phyloP scores from a whole-genome alignment of 1,140 invertebrate genomes.

The Heliconius hewitsoni region DNA sequence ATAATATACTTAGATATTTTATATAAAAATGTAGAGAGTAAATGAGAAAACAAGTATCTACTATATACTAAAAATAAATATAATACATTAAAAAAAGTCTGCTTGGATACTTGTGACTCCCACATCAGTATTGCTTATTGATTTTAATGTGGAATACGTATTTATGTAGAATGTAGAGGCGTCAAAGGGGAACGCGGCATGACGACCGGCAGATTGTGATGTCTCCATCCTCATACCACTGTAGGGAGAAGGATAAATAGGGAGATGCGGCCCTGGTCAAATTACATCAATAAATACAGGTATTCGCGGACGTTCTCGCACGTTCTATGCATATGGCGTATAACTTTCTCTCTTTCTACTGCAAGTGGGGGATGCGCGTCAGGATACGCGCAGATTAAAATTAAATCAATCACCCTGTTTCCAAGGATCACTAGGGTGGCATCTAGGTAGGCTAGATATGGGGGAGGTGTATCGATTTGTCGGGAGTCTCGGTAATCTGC shows the following conservation, averaged over 20 bases:
- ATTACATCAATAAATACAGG: constrained; percentile 19
- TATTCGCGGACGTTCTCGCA: neutral
- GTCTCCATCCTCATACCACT: constrained; percentile 13
- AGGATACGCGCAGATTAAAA: constrained; percentile 19
- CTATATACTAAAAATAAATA: too few relatives aligned
- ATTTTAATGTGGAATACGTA: neutral
- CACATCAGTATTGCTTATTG: neutral
- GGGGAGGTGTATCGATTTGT: constrained; percentile 27
- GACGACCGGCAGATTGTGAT: neutral
- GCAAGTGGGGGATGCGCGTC: constrained; percentile 6
- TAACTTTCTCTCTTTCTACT: constrained; percentile 15
- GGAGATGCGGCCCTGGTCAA: neutral
- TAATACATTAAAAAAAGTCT: neutral
- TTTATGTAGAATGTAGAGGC: neutral
- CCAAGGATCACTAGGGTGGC: neutral
- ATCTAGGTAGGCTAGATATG: neutral
- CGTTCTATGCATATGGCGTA: constrained; percentile 17
- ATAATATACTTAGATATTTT: too few relatives aligned
- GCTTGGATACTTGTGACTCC: neutral
- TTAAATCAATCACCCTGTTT: constrained; percentile 15
- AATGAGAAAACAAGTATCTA: too few relatives aligned
- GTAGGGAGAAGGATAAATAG: neutral
- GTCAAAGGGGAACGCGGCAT: neutral
- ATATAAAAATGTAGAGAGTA: too few relatives aligned
- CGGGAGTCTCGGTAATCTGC: neutral